phyloP scores from a whole-genome alignment of 2,113 vertebrate genomes.

The Phocoena sinus region DNA sequence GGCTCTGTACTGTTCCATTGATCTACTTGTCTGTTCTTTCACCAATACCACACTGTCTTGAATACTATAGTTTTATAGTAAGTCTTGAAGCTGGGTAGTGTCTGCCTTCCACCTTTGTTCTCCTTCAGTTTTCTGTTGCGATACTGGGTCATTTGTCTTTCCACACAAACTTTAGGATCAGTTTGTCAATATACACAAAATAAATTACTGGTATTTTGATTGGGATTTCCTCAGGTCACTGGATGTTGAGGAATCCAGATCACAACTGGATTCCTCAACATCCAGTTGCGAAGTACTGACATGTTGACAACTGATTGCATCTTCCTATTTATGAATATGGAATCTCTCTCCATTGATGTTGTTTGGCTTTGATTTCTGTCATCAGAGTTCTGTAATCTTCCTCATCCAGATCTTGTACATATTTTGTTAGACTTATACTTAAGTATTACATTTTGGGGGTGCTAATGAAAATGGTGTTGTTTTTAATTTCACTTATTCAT shows the following conservation, averaged over 20 bases:
- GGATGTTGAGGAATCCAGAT: too few relatives aligned
- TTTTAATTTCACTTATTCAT: neutral
- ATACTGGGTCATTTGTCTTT: too few relatives aligned
- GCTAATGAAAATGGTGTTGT: neutral
- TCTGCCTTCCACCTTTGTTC: neutral
- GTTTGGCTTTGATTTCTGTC: neutral
- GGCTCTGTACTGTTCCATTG: neutral
- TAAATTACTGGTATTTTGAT: neutral
- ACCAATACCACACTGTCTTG: neutral
- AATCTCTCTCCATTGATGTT: neutral
- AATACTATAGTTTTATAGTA: neutral
- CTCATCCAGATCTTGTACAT: neutral
- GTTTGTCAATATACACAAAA: neutral
- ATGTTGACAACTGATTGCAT: neutral
- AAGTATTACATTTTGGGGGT: neutral
- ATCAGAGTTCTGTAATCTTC: neutral
- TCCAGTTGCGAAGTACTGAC: neutral
- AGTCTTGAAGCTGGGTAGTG: neutral
- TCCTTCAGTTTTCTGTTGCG: neutral
- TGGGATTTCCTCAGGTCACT: neutral
- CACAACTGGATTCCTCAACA: neutral
- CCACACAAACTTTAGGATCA: neutral
- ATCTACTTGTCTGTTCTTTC: neutral
- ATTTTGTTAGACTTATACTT: neutral
- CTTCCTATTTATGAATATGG: neutral